These are phyloP conservation scores for Glaucopsyche alexis DNA, from an alignment of 2,888 invertebrate genomes.

Conservation along the genomic window DNA sequence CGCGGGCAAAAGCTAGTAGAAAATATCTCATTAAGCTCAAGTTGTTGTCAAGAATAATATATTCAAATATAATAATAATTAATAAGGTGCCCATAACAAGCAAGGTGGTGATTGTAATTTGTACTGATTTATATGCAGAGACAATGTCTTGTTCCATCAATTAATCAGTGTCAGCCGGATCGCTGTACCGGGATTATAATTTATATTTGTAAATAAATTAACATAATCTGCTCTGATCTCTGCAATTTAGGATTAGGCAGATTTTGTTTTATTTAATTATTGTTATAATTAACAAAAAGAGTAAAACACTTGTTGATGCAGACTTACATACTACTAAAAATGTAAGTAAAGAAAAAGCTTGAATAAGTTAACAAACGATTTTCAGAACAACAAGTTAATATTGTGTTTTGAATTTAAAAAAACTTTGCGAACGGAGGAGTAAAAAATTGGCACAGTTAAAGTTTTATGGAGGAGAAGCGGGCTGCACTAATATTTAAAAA, in stretches of 20 bases:
- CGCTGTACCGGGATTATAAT: conserved; percentile 26
- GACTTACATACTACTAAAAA: too few species aligned
- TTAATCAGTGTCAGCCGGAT: conserved; percentile 27
- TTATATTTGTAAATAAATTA: conserved; percentile 31
- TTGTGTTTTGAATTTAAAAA: too few species aligned
- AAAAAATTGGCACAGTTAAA: too few species aligned
- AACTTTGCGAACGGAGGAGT: too few species aligned
- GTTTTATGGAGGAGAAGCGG: too few species aligned
- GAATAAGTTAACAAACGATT: too few species aligned
- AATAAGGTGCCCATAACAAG: neutral
- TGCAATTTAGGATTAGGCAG: conserved; percentile 8
- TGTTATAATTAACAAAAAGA: neutral
- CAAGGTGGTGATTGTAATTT: conserved; percentile 22
- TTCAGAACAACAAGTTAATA: too few species aligned
- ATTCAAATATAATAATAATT: conserved; percentile 15
- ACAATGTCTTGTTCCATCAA: conserved; percentile 26
- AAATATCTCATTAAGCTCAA: neutral
- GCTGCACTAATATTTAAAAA: too few species aligned
- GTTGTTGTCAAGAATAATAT: neutral
- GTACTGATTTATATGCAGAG: conserved; percentile 28
- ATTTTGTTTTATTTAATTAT: neutral
- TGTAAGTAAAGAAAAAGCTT: too few species aligned
- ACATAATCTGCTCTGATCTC: conserved; percentile 24
- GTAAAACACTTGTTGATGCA: too few species aligned
- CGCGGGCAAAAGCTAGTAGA: too few species aligned